Percentiles rank a stretch among this genome's conserved stretches.
These are phyloP conservation scores for Syngnathoides biaculeatus DNA, from an alignment of 2,113 vertebrate species.

Conservation along the genomic window DNA sequence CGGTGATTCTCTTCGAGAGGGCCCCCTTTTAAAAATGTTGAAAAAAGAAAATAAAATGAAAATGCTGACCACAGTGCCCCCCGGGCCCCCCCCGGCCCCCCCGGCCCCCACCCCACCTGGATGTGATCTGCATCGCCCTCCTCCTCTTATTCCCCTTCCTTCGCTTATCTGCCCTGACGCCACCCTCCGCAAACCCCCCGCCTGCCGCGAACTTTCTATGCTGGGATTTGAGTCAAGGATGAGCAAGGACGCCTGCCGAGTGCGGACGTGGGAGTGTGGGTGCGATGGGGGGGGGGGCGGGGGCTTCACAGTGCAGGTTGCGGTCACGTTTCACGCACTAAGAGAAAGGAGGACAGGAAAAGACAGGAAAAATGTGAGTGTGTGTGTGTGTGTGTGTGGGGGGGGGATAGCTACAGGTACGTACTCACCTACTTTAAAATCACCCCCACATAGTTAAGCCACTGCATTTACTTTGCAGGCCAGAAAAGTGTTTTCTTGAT, in stretches of 20 bases:
- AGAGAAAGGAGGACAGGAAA: background rate
- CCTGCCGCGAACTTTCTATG: constrained; percentile 6
- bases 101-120: background rate
- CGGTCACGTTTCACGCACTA: background rate
- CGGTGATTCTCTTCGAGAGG: background rate
- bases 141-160: constrained; percentile 8
- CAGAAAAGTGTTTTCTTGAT: too few species aligned
- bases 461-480: too few species aligned
- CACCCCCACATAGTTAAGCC: background rate
- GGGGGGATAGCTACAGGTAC: background rate
- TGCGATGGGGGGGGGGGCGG: background rate
- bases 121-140: background rate
- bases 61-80: background rate
- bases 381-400: too few species aligned
- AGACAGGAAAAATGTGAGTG: too few species aligned
- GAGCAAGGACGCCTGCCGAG: constrained; percentile 25
- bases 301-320: background rate
- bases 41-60: background rate
- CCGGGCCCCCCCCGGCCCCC: background rate
- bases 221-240: constrained; percentile 10
- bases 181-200: constrained; percentile 26
- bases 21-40: background rate
- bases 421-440: background rate
- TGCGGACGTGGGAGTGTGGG: constrained; percentile 10
- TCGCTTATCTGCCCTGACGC: constrained; percentile 8